Conservation (phyloP, 2,797 vertebrate species). For the Vultur gryphus region DNA sequence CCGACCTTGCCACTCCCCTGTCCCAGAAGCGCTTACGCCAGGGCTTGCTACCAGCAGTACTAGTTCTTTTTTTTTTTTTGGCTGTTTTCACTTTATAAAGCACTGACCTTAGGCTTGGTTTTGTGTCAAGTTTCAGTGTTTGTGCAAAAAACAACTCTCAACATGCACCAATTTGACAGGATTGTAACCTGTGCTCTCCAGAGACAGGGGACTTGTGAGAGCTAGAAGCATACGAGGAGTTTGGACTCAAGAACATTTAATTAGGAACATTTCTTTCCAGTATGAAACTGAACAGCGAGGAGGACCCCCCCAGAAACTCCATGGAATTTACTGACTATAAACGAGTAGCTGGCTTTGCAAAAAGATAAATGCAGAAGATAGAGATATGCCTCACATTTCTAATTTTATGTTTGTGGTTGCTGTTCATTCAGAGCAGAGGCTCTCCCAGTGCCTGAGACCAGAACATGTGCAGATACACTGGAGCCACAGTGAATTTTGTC, state of each 20-base stretch:
- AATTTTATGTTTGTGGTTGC: neutral
- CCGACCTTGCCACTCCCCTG: neutral
- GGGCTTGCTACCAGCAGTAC: neutral
- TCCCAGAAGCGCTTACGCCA: neutral
- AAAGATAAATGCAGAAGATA: neutral
- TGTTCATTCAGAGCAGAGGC: neutral
- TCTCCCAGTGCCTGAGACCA: neutral
- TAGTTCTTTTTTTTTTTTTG: neutral
- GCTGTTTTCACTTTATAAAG: neutral
- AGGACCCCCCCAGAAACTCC: neutral
- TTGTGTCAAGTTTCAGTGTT: neutral
- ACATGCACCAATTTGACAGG: rapidly evolving
- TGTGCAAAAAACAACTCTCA: neutral
- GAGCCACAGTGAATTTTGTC: neutral
- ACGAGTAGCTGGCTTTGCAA: neutral
- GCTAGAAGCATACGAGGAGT: rapidly evolving
- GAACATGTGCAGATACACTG: neutral
- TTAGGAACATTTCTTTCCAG: neutral
- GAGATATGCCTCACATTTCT: neutral
- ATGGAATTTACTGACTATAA: neutral
- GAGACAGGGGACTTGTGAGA: neutral
- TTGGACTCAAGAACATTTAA: neutral
- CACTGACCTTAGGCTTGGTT: neutral
- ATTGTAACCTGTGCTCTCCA: rapidly evolving
- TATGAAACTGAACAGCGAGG: neutral